A percentile compares a stretch with the other conserved stretches of the same genome.
Evolutionary conservation across 2,888 invertebrate species (phyloP).

Genomic region (Megastigmus dorsalis): DNA sequence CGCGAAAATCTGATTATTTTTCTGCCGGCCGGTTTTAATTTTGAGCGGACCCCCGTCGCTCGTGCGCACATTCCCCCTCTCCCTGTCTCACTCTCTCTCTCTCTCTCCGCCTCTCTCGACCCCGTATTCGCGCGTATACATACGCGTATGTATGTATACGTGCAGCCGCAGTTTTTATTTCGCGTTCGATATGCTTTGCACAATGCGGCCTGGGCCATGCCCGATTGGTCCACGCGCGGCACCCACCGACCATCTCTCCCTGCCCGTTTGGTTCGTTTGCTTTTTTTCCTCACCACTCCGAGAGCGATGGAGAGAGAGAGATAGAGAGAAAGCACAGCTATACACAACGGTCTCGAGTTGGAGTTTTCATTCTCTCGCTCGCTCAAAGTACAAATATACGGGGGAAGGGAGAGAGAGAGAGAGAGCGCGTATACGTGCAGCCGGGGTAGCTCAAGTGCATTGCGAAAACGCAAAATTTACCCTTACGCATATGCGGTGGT

Average conservation of each 20-base stretch:
- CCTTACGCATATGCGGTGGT: not conserved
- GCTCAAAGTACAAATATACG: too few species aligned
- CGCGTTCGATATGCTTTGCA: conserved; percentile 61
- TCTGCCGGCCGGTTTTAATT: conserved; percentile 71
- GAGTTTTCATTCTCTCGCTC: conserved; percentile 28
- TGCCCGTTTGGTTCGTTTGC: not conserved
- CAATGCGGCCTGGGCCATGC: conserved; percentile 55
- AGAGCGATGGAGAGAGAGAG: too few species aligned
- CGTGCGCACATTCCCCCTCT: conserved; percentile 36
- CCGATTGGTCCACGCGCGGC: conserved; percentile 63
- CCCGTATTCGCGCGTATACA: not conserved
- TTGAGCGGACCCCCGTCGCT: conserved; percentile 63
- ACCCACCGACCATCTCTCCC: conserved; percentile 45
- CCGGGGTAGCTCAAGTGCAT: conserved; percentile 39
- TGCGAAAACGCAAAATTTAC: conserved; percentile 44
- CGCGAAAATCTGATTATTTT: conserved; percentile 73
- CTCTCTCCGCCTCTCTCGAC: not conserved
- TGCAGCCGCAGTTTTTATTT: conserved; percentile 58
- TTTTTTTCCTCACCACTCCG: conserved; percentile 7
- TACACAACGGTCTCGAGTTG: not conserved
- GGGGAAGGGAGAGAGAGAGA: not conserved
- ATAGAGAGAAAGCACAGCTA: too few species aligned
- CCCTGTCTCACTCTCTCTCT: conserved; percentile 18
- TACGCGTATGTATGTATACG: not conserved
- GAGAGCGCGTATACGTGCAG: not conserved